Percentiles rank a stretch among this genome's conserved stretches.
Conservation (phyloP, 1,140 invertebrate species). For the Neotoxoptera formosana region DNA sequence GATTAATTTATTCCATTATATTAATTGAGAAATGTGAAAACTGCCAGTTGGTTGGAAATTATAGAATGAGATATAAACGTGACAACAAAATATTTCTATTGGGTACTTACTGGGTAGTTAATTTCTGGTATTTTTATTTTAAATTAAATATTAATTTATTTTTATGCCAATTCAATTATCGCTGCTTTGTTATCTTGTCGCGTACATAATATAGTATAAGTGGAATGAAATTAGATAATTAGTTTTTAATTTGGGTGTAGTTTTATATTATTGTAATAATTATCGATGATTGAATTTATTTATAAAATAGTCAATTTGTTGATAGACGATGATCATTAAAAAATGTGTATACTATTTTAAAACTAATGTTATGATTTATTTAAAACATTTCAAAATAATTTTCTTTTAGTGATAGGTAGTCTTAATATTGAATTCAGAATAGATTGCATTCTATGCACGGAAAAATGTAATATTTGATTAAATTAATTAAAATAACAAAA, state of each 20-base stretch:
- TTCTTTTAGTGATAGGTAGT: background rate
- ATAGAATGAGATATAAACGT: background rate
- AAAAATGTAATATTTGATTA: background rate
- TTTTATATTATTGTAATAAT: background rate
- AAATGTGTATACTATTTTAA: background rate
- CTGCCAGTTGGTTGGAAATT: background rate
- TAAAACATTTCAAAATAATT: background rate
- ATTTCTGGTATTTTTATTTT: background rate
- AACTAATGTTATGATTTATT: background rate
- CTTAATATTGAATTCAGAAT: background rate
- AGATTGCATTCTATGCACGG: background rate
- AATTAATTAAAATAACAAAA: background rate
- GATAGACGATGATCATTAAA: background rate
- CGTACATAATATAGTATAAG: constrained; percentile 3
- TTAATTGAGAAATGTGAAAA: constrained; percentile 36
- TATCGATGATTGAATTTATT: background rate
- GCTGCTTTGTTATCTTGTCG: background rate
- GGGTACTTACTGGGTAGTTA: background rate
- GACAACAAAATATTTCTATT: constrained; percentile 17
- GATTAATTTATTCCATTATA: constrained; percentile 35
- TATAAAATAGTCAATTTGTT: background rate
- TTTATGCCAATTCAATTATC: background rate
- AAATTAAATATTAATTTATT: background rate
- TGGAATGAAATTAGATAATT: background rate
- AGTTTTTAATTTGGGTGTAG: background rate